phyloP scores from a whole-genome alignment of 2,888 invertebrate genomes.

The Drosophila borealis region DNA sequence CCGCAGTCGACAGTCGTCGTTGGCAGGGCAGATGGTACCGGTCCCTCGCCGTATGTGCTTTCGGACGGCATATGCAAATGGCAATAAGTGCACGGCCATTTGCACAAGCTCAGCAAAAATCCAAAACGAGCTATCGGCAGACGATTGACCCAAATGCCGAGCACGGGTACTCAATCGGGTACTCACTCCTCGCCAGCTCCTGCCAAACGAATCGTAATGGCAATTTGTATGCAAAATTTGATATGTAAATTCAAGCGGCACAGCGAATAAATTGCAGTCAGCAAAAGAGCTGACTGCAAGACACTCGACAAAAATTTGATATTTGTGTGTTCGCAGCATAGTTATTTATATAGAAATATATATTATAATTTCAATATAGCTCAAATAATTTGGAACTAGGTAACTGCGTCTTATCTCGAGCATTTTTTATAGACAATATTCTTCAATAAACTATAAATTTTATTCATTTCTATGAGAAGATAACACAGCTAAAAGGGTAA shows the following conservation, averaged over 20 bases:
- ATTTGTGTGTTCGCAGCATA: conserved; percentile 13
- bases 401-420: no score
- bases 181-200: conserved; percentile 1
- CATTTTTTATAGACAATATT: no score
- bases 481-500: no score
- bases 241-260: conserved; percentile 70
- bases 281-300: conserved; percentile 27
- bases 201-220: conserved; percentile 42
- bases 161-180: conserved; percentile 17
- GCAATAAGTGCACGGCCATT: conserved; percentile 58
- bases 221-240: conserved; percentile 75
- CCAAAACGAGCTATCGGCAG: conserved; percentile 40
- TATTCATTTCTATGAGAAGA: no score
- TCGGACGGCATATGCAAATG: conserved; percentile 64
- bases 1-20: conserved; percentile 9
- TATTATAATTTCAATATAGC: no score
- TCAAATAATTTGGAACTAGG: no score
- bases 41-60: conserved; percentile 34
- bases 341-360: no score
- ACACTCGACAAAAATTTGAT: conserved; percentile 14
- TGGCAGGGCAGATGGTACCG: conserved; percentile 23
- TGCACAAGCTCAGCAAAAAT: conserved; percentile 49
- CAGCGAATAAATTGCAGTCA: conserved; percentile 67
- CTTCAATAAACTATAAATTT: no score
- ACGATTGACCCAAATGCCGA: conserved; percentile 71